These are phyloP conservation scores for Drosophila tanythrix DNA, from an alignment of 2,888 invertebrate species.

Conservation along the genomic window DNA sequence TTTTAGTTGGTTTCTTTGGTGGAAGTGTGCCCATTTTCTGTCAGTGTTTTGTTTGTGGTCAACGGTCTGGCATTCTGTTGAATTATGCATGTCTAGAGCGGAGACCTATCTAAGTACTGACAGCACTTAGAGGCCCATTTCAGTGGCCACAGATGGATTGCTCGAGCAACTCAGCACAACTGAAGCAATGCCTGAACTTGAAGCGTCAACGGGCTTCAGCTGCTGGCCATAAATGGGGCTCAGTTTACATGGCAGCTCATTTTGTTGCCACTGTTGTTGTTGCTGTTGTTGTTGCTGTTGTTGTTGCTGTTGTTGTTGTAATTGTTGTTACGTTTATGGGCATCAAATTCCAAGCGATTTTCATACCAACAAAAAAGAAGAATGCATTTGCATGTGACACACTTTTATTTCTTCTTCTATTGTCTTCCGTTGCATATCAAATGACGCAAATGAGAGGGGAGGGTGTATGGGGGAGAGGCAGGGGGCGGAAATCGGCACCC, in stretches of 20 bases:
- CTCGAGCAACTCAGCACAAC: constrained; percentile 6
- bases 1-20: neutral
- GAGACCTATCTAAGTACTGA: constrained; percentile 29
- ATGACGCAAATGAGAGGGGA: constrained; percentile 47
- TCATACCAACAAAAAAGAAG: constrained; percentile 23
- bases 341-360: constrained; percentile 67
- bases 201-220: constrained; percentile 46
- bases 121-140: constrained; percentile 39
- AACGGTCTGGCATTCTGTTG: constrained; percentile 63
- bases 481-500: constrained; percentile 64
- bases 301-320: constrained; percentile 16
- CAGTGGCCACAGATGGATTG: constrained; percentile 19
- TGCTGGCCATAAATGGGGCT: constrained; percentile 55
- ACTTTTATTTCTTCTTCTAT: constrained; percentile 59
- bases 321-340: constrained; percentile 67
- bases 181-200: constrained; percentile 59
- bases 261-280: constrained; percentile 8
- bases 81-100: constrained; percentile 64
- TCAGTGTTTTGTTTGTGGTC: constrained; percentile 48
- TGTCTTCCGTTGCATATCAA: constrained; percentile 63
- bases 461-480: fast-evolving
- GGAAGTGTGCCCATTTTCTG: neutral
- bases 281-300: constrained; percentile 15
- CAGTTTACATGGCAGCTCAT: constrained; percentile 43
- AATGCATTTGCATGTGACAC: constrained; percentile 76